These are phyloP conservation scores for Tillus elongatus DNA, from an alignment of 2,888 invertebrate genomes.

Conservation along the genomic window DNA sequence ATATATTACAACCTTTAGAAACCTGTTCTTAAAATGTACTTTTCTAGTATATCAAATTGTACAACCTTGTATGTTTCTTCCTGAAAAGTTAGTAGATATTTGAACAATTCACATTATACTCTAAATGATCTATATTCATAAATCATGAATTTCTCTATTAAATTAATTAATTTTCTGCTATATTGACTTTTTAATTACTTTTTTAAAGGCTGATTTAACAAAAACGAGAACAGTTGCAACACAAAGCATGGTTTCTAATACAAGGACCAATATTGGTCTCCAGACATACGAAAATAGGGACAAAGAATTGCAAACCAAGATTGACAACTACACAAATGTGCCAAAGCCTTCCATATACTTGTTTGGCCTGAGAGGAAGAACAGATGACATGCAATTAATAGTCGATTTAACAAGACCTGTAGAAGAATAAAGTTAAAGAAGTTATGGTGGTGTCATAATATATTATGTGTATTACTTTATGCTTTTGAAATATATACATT, in stretches of 20 bases:
- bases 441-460: no score
- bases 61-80: no score
- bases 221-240: slow-evolving; percentile 57
- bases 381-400: slow-evolving; percentile 48
- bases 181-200: no score
- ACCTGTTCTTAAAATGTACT: no score
- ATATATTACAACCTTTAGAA: no score
- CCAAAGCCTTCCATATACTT: slow-evolving; percentile 42
- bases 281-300: slow-evolving; percentile 52
- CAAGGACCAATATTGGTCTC: slow-evolving; percentile 47
- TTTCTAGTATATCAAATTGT: no score
- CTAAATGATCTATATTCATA: no score
- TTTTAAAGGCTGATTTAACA: slow-evolving; percentile 51
- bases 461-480: no score
- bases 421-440: slow-evolving; percentile 26
- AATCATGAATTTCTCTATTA: no score
- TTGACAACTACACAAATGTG: slow-evolving; percentile 39
- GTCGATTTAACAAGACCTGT: slow-evolving; percentile 39
- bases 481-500: neutral
- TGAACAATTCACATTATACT: no score
- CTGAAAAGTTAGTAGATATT: no score
- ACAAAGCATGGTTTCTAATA: slow-evolving; percentile 59
- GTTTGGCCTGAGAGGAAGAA: slow-evolving; percentile 50
- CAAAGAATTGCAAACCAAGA: slow-evolving; percentile 40
- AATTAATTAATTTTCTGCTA: no score